phyloP scores from a whole-genome alignment of 92 coral and sea anemone species.

The Actinernus sp. region DNA sequence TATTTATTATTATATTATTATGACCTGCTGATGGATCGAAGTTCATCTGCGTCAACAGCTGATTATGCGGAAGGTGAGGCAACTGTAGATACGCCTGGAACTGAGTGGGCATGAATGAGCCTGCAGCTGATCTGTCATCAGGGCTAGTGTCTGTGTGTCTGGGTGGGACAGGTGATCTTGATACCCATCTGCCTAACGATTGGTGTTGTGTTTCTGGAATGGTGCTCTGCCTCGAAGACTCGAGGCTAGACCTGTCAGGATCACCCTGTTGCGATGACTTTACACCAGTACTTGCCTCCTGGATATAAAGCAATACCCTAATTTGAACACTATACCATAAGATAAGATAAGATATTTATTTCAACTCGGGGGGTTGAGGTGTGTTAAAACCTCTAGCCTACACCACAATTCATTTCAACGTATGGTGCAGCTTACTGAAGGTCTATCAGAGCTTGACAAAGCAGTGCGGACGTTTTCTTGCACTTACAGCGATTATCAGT shows the following conservation, averaged over 20 bases:
- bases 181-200: no score
- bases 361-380: no score
- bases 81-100: constrained; percentile 66
- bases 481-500: no score
- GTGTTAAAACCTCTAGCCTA: no score
- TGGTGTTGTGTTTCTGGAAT: no score
- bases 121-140: neutral
- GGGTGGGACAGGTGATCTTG: constrained; percentile 2
- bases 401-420: no score
- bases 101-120: constrained; percentile 53
- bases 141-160: constrained; percentile 4
- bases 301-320: neutral
- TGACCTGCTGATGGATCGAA: constrained; percentile 71
- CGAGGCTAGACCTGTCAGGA: no score
- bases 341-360: no score
- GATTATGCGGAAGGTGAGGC: constrained; percentile 1
- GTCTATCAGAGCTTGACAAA: no score
- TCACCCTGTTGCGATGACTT: neutral
- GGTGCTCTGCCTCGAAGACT: no score
- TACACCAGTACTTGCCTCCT: neutral
- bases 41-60: constrained; percentile 53
- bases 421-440: no score
- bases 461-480: no score
- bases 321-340: neutral
- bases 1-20: neutral